Conservation (phyloP, 2,888 invertebrate species). For the Blastobasis lacticolella region DNA sequence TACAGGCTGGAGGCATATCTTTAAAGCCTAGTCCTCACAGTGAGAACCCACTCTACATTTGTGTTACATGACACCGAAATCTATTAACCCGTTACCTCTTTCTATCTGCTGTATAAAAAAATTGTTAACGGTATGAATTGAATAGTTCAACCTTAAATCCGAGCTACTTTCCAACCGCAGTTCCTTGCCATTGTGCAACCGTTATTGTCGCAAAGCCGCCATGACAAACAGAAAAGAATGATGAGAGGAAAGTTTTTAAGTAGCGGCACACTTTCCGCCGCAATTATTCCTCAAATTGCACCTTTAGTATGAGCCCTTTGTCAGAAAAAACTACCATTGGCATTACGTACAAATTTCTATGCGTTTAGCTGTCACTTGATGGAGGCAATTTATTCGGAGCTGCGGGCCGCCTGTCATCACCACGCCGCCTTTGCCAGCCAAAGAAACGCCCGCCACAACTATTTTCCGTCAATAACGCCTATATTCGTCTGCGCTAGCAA, state of each 20-base stretch:
- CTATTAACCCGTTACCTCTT: too few relatives aligned
- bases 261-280: constrained; percentile 22
- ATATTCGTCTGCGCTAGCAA: constrained; percentile 10
- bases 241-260: constrained; percentile 19
- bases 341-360: constrained; percentile 43
- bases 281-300: constrained; percentile 31
- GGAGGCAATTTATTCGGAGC: constrained; percentile 42
- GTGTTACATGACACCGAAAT: too few relatives aligned
- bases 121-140: background rate
- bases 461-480: too few relatives aligned
- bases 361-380: constrained; percentile 41
- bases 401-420: constrained; percentile 19
- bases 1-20: too few relatives aligned
- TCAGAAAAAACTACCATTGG: constrained; percentile 33
- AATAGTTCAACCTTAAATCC: background rate
- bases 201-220: constrained; percentile 8
- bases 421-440: constrained; percentile 4
- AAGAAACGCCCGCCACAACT: constrained; percentile 2
- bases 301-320: constrained; percentile 36
- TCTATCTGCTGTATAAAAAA: too few relatives aligned
- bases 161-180: too few relatives aligned
- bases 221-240: constrained; percentile 8
- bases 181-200: background rate
- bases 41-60: too few relatives aligned
- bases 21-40: too few relatives aligned